A percentile compares a stretch with the other conserved stretches of the same genome.
These are phyloP conservation scores for Pygoscelis antarcticus DNA, from an alignment of 2,113 vertebrate species.

Conservation along the genomic window DNA sequence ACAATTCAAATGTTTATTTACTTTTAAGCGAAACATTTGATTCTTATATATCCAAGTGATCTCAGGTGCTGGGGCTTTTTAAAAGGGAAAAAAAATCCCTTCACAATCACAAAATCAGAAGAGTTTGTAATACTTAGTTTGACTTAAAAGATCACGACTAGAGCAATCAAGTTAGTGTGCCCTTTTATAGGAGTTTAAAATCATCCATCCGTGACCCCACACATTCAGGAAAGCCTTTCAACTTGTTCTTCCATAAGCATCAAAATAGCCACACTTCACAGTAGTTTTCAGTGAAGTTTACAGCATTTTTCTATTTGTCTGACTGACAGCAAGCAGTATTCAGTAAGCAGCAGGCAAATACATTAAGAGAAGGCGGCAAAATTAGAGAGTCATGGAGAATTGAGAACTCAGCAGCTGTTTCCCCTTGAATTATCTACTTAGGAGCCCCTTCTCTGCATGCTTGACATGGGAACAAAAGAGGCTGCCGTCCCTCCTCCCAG, in stretches of 20 bases:
- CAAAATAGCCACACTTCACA: neutral
- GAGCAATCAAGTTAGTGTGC: neutral
- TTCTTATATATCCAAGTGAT: neutral
- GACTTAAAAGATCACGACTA: neutral
- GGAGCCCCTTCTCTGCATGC: constrained; percentile 25
- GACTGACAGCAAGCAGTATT: neutral
- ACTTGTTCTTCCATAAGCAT: neutral
- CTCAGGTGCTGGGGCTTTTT: neutral
- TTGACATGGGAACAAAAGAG: constrained; percentile 54
- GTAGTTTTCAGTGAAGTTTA: neutral
- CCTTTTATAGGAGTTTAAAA: neutral
- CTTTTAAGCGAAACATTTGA: neutral
- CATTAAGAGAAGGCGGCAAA: neutral
- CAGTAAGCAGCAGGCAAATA: constrained; percentile 28
- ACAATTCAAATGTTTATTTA: neutral
- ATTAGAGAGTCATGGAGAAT: constrained; percentile 25
- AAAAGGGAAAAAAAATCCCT: neutral
- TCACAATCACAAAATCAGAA: neutral
- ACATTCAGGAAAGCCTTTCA: neutral
- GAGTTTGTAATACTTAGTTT: neutral
- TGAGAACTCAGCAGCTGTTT: constrained; percentile 65
- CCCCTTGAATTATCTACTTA: constrained; percentile 50
- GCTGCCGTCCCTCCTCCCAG: constrained; percentile 37
- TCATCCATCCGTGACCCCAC: neutral
- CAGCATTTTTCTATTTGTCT: neutral